phyloP scores from a whole-genome alignment of 2,888 invertebrate species.

The Drosophila neoperkinsi region DNA sequence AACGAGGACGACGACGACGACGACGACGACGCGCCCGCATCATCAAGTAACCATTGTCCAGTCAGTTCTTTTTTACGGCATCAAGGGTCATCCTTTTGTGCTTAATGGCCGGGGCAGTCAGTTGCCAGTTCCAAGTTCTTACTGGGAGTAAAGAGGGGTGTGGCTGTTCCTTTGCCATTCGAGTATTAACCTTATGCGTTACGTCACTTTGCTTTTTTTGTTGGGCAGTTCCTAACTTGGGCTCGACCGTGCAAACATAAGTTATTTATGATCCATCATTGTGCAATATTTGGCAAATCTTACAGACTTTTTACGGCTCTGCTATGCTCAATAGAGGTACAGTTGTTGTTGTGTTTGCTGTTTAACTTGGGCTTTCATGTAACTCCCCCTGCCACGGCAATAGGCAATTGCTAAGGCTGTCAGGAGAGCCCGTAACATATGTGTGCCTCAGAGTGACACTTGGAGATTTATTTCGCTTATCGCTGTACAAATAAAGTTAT shows the following conservation, averaged over 20 bases:
- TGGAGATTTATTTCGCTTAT: constrained; percentile 78
- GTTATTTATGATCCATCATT: constrained; percentile 84
- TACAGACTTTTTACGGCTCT: constrained; percentile 72
- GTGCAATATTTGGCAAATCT: constrained; percentile 80
- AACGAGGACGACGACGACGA: constrained; percentile 10
- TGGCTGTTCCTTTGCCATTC: constrained; percentile 10
- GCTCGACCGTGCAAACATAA: constrained; percentile 69
- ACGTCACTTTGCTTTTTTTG: constrained; percentile 63
- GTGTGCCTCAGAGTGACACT: constrained; percentile 70
- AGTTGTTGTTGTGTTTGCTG: constrained; percentile 60
- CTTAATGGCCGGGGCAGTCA: constrained; percentile 72
- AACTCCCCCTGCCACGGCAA: constrained; percentile 22
- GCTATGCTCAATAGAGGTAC: constrained; percentile 31
- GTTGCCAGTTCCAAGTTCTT: constrained; percentile 12
- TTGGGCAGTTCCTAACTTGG: constrained; percentile 17
- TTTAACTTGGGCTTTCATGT: constrained; percentile 45
- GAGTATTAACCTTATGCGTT: constrained; percentile 67
- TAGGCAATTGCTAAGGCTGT: constrained; percentile 36
- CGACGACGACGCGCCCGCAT: constrained; percentile 73
- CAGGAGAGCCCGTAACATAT: constrained; percentile 46
- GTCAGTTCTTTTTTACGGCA: constrained; percentile 77
- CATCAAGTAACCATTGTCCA: constrained; percentile 81
- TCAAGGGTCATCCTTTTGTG: constrained; percentile 81
- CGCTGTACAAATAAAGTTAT: constrained; percentile 74
- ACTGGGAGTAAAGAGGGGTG: constrained; percentile 3